Evolutionary conservation across 2,113 vertebrate genomes (phyloP), one percentile per base, ranked within the genome.

Genomic region (Anguilla japonica): DNA sequence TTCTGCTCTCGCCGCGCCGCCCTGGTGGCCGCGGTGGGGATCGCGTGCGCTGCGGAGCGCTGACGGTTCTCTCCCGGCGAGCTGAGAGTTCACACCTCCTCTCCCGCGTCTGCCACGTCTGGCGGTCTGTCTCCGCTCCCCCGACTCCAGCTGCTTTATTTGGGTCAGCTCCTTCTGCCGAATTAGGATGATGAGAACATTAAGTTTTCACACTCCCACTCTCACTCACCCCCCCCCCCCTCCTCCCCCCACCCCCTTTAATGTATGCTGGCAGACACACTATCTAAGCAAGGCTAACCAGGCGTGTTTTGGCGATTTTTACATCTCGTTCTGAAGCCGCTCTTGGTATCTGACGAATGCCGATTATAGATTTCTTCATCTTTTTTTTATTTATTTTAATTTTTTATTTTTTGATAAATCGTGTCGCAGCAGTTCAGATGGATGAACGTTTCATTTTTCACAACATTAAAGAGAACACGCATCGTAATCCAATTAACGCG

Each of bases 401-500:
- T 34, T 34, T n/a, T n/a, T n/a, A n/a, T 53, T 0, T 53, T 22
- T 87, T 18, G 85, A 53, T 87, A 92, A 79, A 93, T 90, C 89
- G 92, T 92, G 91, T 92, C 91, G 90, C 83, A 89, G 86, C 57
- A 93, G 93, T 94, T 95, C 91, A 85, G 90, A 79, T 56, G 39
- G 81, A 87, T 86, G 87, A 71, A 11, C 84, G 91, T 89, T 90
- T 89, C 92, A 87, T 92, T 94, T 94, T 91, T 89, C 89, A 88
- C 91, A 91, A 93, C 93, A 95, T 93, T 94, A 94, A 94, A 93
- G 91, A 89, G 86, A 0, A 83, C 89, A 92, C 94, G 93, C 92
- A 95, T 94, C 91, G 90, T 94, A 94, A 96, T 95, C 94, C 93
- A 95, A 93, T 96, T 95, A 95, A 94, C 89, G 88, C 83, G 82